Conservation (phyloP, 2,888 invertebrate genomes). For the Melanostoma mellinum region DNA sequence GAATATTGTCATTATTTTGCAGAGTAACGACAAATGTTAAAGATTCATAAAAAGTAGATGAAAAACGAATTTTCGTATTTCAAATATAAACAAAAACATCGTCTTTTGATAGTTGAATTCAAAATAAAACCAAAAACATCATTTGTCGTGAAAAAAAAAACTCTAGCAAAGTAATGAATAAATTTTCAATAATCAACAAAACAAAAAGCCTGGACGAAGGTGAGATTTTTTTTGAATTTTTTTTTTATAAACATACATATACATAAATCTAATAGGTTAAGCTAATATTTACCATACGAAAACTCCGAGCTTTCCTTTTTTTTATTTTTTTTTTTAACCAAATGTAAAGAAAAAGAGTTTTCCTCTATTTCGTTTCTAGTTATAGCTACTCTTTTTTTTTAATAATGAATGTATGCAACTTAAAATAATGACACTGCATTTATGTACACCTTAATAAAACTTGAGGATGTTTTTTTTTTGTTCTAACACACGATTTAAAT, state of each 20-base stretch:
- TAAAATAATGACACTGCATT: conserved; percentile 68
- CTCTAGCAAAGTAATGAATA: conserved; percentile 47
- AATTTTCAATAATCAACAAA: conserved; percentile 33
- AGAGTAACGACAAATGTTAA: conserved; percentile 43
- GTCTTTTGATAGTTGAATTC: too few species aligned
- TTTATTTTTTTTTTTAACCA: conserved; percentile 42
- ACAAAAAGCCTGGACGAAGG: conserved; percentile 70
- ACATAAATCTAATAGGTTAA: conserved; percentile 60
- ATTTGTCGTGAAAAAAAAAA: conserved; percentile 24
- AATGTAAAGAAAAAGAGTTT: conserved; percentile 36
- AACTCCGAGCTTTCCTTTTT: conserved; percentile 52
- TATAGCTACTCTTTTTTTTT: conserved; percentile 40
- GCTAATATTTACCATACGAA: conserved; percentile 54
- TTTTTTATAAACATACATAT: conserved; percentile 53
- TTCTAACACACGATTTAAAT: conserved; percentile 48
- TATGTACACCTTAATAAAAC: conserved; percentile 41
- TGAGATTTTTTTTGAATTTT: conserved; percentile 66
- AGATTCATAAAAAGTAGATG: too few species aligned
- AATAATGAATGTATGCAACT: conserved; percentile 80
- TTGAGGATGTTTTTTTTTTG: conserved; percentile 36
- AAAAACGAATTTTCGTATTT: too few species aligned
- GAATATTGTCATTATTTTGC: conserved; percentile 44
- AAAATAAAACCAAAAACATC: conserved; percentile 2
- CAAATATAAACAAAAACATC: not conserved
- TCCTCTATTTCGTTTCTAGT: conserved; percentile 46